These are phyloP conservation scores for Eutolmus rufibarbis DNA, from an alignment of 2,888 invertebrate genomes.

Conservation along the genomic window DNA sequence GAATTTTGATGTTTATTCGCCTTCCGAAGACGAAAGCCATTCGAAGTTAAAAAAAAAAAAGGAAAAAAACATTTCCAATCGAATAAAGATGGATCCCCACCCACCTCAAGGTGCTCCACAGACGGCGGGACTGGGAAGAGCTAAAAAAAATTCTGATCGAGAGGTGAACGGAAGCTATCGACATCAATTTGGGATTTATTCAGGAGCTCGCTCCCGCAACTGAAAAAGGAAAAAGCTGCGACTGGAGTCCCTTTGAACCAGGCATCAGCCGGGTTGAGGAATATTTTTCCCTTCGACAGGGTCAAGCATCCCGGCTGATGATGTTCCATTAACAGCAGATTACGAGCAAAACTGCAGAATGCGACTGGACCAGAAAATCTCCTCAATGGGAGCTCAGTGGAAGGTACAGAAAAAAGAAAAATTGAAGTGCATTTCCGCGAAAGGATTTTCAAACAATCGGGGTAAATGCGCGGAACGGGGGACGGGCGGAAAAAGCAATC, in stretches of 20 bases:
- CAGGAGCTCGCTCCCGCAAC: not conserved
- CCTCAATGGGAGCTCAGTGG: not conserved
- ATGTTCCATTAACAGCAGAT: not conserved
- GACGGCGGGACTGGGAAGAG: not conserved
- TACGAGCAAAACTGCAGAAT: not conserved
- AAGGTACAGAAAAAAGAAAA: not conserved
- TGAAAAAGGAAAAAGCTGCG: not conserved
- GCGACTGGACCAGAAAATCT: not conserved
- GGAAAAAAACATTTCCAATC: not conserved
- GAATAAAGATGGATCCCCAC: not conserved
- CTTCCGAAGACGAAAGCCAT: not conserved
- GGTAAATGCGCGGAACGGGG: not conserved
- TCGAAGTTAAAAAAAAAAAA: not conserved
- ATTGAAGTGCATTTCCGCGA: not conserved
- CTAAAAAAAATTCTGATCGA: not conserved
- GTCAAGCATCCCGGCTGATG: not conserved
- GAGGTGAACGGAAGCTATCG: not conserved
- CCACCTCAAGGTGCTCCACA: not conserved
- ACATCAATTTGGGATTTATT: not conserved
- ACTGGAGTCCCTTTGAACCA: not conserved
- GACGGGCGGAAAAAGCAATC: not conserved
- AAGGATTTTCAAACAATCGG: not conserved
- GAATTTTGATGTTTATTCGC: constrained; percentile 27
- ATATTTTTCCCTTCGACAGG: not conserved
- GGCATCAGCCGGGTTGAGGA: not conserved